These are phyloP conservation scores for Agrochola litura DNA, from an alignment of 2,888 invertebrate species.

Conservation along the genomic window DNA sequence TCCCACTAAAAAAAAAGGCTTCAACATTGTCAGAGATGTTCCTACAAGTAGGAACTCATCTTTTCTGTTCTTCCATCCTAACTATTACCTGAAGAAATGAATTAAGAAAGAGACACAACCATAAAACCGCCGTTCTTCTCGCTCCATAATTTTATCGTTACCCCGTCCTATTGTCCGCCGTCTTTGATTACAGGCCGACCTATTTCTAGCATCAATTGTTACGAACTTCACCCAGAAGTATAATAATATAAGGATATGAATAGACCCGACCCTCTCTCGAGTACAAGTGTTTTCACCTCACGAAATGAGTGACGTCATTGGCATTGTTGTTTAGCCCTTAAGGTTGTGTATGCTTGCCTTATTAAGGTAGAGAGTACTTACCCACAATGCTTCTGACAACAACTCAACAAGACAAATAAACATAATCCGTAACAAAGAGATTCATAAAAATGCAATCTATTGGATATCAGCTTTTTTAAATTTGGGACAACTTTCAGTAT, in stretches of 20 bases:
- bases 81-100: conserved; percentile 6
- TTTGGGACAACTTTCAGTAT: not conserved
- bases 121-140: not conserved
- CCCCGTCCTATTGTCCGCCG: conserved; percentile 21
- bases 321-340: conserved; percentile 16
- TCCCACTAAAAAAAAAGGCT: too few relatives aligned
- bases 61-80: not conserved
- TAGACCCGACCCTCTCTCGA: conserved; percentile 16
- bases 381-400: not conserved
- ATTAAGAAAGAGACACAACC: conserved; percentile 18
- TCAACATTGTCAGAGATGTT: not conserved
- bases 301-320: conserved; percentile 32
- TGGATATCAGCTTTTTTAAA: not conserved
- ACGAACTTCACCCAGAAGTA: conserved; percentile 10
- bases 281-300: conserved; percentile 35
- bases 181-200: conserved; percentile 34
- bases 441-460: not conserved
- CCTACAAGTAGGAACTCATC: too few relatives aligned
- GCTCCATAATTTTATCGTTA: not conserved
- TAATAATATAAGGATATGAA: conserved; percentile 29
- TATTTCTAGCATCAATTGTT: conserved; percentile 44
- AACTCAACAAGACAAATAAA: conserved; percentile 3
- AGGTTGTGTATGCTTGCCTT: not conserved
- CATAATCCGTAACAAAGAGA: not conserved
- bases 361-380: not conserved